Evolutionary conservation across 2,888 invertebrate species (phyloP).

Genomic region (Chironomus tentans): DNA sequence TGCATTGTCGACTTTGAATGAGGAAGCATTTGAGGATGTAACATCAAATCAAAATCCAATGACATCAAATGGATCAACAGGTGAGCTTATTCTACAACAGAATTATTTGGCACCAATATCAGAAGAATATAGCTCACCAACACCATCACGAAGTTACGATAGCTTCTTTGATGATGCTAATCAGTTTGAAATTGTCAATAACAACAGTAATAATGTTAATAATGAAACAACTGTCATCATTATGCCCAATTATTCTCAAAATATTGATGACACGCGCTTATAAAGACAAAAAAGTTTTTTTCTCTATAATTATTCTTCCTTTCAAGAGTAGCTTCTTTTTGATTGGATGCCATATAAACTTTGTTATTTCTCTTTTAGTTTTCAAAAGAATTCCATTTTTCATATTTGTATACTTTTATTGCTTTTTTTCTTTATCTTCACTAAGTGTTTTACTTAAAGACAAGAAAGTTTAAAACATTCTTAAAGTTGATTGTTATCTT

Average conservation of each 20-base stretch:
- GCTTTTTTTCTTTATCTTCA: too few species aligned
- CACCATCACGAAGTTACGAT: constrained; percentile 8
- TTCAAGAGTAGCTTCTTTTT: neutral
- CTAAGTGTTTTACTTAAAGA: too few species aligned
- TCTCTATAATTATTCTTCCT: neutral
- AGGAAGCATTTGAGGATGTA: constrained; percentile 88
- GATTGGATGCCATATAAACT: neutral
- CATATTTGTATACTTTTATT: too few species aligned
- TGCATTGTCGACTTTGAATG: constrained; percentile 82
- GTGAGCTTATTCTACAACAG: constrained; percentile 32
- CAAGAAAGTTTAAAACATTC: too few species aligned
- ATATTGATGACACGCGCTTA: constrained; percentile 16
- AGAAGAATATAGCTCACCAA: constrained; percentile 6
- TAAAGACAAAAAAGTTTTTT: neutral
- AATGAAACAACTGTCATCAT: constrained; percentile 9
- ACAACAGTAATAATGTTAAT: constrained; percentile 1
- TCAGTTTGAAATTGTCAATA: neutral
- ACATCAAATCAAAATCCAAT: constrained; percentile 58
- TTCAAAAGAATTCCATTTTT: too few species aligned
- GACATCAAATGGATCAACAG: constrained; percentile 48
- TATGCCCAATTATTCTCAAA: constrained; percentile 12
- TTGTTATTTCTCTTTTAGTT: too few species aligned
- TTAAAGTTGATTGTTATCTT: too few species aligned
- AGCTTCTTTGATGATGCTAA: constrained; percentile 16
- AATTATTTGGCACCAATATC: constrained; percentile 15